These are phyloP conservation scores for Xestoiulus laeticollis DNA, from an alignment of 2,888 invertebrate species.

Conservation along the genomic window DNA sequence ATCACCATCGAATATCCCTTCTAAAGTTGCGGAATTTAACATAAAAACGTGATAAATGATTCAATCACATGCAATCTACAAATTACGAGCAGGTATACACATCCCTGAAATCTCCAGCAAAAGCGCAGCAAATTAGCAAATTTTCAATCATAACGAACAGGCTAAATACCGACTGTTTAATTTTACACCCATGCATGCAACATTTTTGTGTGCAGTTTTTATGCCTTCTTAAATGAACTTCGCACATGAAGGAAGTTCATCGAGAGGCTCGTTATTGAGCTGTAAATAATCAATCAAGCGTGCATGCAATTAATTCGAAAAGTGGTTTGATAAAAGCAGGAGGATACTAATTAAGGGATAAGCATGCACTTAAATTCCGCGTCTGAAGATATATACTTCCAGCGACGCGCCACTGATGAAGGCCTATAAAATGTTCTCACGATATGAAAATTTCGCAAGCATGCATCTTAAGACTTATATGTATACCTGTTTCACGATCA, in stretches of 20 bases:
- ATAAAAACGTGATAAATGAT: too few relatives aligned
- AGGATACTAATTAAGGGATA: not conserved
- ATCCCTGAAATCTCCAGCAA: too few relatives aligned
- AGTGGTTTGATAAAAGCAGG: not conserved
- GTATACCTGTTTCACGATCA: not conserved
- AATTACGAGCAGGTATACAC: too few relatives aligned
- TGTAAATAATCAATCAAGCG: slow-evolving; percentile 3
- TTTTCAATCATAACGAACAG: not conserved
- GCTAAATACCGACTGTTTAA: not conserved
- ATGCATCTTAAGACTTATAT: too few relatives aligned
- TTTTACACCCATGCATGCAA: not conserved
- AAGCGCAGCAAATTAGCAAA: too few relatives aligned
- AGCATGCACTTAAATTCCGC: not conserved
- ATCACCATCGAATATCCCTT: too few relatives aligned
- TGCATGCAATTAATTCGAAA: slow-evolving; percentile 4
- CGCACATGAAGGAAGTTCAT: not conserved
- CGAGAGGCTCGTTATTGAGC: not conserved
- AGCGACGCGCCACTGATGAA: not conserved
- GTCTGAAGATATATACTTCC: not conserved
- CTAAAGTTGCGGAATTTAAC: too few relatives aligned
- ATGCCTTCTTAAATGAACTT: not conserved
- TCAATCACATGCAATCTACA: too few relatives aligned
- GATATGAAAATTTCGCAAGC: not conserved
- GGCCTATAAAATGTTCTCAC: slow-evolving; percentile 2
- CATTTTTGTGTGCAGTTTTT: not conserved